Base-by-base conservation (phyloP, 2,888 invertebrate genomes). In the Iphiclides podalirius region DNA sequence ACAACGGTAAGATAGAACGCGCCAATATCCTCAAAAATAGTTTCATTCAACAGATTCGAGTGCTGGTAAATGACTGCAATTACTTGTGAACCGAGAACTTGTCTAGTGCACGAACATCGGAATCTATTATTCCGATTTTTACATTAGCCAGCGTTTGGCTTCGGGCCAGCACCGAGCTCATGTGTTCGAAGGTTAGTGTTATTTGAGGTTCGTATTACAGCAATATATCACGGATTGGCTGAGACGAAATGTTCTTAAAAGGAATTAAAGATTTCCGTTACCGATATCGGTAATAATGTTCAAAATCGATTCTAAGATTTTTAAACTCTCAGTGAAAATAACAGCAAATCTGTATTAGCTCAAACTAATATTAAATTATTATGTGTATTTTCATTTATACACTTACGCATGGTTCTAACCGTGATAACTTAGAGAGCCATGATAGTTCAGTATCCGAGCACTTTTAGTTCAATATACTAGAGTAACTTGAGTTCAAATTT, bases 121-220 rank as follows among this genome's bases (percentile, higher is more conserved):
- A 48, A 48, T 42, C 48, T 48, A 48, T 48, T 48, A 48, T 42
- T 41, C 42, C 36, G 31, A 48, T 48, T 48, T 48, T 48, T 48
- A 48, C 33, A 42, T 42, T 37, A 37, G 37, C 42, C 42, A 42
- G 48, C 48, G 15, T 37, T 37, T 48, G 48, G 48, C 35, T 13
- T 12, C 11, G 14, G 8, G 48, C 48, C 48, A 42, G 13, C 13
- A 37, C 31, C 9, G 42, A 42, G 13, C 37, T 47, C 41, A 47
- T 42, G 28, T 48, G 37, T 31, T 28, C 33, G 35, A 31, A n/a
- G 39, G 39, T 34, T 47, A 39, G 23, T 34, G 16, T 39, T 40
- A 40, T 47, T 47, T 41, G 41, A 41, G 13, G 20, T 26, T 16
- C 20, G 47, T 34, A 47, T 41, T 36, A 35, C 35, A 6, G 37